Conservation (phyloP, 1,140 invertebrate genomes). For the Drosophila carrolli region DNA sequence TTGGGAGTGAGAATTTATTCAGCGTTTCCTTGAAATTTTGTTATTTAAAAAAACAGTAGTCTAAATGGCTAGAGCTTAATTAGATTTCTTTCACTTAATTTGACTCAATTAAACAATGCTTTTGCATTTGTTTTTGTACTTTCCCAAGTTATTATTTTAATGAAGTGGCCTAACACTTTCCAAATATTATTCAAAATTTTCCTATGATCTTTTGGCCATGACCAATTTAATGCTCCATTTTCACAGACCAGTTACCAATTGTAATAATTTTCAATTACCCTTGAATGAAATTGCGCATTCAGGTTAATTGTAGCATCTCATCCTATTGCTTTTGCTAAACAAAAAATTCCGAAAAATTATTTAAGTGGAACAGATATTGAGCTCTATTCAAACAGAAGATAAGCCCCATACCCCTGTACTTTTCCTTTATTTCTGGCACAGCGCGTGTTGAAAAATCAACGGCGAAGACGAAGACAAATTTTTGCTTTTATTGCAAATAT, state of each 20-base stretch:
- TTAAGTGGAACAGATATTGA: slow-evolving; percentile 70
- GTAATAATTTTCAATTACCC: slow-evolving; percentile 48
- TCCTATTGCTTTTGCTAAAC: slow-evolving; percentile 2
- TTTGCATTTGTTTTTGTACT: too few relatives aligned
- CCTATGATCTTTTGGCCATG: neutral
- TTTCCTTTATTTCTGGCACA: neutral
- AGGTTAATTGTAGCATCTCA: slow-evolving; percentile 63
- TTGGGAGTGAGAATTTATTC: too few relatives aligned
- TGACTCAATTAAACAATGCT: too few relatives aligned
- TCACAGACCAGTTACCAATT: slow-evolving; percentile 20
- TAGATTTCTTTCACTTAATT: too few relatives aligned
- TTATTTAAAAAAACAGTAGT: too few relatives aligned
- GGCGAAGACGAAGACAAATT: slow-evolving; percentile 33
- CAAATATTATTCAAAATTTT: neutral
- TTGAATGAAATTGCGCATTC: slow-evolving; percentile 48
- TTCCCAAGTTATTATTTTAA: neutral
- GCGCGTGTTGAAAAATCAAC: slow-evolving; percentile 23
- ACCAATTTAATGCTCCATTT: slow-evolving; percentile 13
- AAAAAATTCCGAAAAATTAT: slow-evolving; percentile 55
- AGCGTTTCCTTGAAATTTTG: too few relatives aligned
- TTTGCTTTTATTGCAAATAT: slow-evolving; percentile 72
- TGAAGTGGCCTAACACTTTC: neutral
- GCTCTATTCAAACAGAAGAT: slow-evolving; percentile 65
- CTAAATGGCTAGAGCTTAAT: too few relatives aligned
- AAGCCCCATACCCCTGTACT: slow-evolving; percentile 2